Conservation (phyloP, 2,888 invertebrate species). For the Pollenia labialis region DNA sequence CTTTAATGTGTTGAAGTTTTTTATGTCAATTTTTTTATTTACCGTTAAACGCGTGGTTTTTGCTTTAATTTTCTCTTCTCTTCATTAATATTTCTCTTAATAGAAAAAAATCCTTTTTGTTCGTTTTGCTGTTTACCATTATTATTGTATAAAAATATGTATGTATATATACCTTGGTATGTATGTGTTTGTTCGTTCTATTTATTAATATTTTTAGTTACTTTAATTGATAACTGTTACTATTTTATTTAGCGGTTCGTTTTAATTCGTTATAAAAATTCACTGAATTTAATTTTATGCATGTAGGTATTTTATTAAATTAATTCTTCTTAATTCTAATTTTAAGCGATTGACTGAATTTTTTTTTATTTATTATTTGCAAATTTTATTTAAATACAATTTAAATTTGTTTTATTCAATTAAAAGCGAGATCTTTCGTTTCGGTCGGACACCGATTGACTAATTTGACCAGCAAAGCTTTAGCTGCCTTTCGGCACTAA, state of each 20-base stretch:
- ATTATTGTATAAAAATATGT: constrained; percentile 20
- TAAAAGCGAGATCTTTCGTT: constrained; percentile 83
- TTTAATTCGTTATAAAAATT: constrained; percentile 61
- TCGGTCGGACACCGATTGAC: constrained; percentile 85
- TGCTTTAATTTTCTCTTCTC: constrained; percentile 2
- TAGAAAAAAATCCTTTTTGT: not conserved
- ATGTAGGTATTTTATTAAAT: too few species aligned
- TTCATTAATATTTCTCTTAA: constrained; percentile 9
- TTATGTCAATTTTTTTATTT: constrained; percentile 18
- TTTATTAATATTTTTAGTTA: constrained; percentile 14
- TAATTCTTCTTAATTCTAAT: constrained; percentile 59
- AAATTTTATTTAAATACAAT: constrained; percentile 51
- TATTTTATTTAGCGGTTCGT: constrained; percentile 41
- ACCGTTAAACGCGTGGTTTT: constrained; percentile 38
- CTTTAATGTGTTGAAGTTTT: not conserved
- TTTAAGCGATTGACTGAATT: constrained; percentile 19
- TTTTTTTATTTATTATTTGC: constrained; percentile 60
- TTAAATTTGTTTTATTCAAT: constrained; percentile 57
- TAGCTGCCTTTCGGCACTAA: constrained; percentile 66
- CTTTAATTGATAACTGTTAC: constrained; percentile 18
- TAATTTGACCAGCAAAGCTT: constrained; percentile 79
- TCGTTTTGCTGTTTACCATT: constrained; percentile 50
- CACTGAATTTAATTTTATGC: constrained; percentile 17
- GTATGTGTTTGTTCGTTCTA: constrained; percentile 47
- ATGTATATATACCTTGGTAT: too few species aligned